Base-by-base conservation (phyloP, 2,113 vertebrate species). In the Budorcas taxicolor region DNA sequence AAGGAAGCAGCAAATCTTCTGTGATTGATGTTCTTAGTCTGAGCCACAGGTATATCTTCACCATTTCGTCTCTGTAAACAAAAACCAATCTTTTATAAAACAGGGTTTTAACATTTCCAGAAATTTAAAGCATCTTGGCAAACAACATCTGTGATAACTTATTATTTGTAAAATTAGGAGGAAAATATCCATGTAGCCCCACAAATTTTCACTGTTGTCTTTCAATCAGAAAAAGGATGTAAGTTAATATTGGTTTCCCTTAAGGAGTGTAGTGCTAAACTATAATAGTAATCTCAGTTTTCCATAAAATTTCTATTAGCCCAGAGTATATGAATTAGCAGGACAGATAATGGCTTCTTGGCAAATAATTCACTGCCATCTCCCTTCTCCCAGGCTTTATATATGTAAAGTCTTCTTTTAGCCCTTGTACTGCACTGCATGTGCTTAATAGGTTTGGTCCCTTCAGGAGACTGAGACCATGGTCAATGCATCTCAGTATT, bases 21-120 rank as follows among this genome's bases (percentile, higher is more conserved):
- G 98, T 99, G 99, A 99, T 99, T 99, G 98, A 99, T 99, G 98
- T 99, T 99, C 98, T 99, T 99, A 74, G 99, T 99, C 98, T 99
- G 99, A 87, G 99, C 99, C 94, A 99, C 99, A 2, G 99, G 99
- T 93, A 99, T 99, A 97, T 99, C 99, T 98, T 99, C 99, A 83
- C 99, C 99, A 60, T 99, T 99, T 93, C 99, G 99, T 97, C 99
- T 99, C 99, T 99, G 98, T 74, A 98, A 97, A 97, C 19, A 97
- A 74, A 96, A 98, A 97, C 1, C 96, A 98, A 91, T 29, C 64
- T 80, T 98, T 98, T 36, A 91, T 98, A 85, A 97, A 98, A 97
- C 91, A 97, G 55, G 29, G 62, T 84, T 43, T 92, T 88, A 93
- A 85, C 7, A 84, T 74, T 92, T 81, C 50, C 43, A 74, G 92